Evolutionary conservation across 2,113 vertebrate genomes (phyloP).

Genomic region (Mustela nigripes): DNA sequence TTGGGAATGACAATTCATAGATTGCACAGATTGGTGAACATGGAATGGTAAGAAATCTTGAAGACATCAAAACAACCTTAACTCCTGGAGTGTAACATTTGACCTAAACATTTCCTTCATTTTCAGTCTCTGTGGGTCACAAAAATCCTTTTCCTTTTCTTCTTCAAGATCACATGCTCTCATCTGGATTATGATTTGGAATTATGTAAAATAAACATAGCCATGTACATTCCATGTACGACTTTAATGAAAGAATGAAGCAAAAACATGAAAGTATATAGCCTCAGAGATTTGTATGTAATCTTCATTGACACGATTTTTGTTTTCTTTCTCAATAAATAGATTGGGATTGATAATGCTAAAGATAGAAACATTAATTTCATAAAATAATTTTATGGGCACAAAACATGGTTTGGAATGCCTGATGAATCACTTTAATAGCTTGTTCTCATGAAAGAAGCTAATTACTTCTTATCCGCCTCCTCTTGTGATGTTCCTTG

Average conservation of each 20-base stretch:
- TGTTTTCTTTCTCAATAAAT: background rate
- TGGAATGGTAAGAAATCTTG: background rate
- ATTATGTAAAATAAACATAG: background rate
- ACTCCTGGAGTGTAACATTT: background rate
- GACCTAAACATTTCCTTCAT: background rate
- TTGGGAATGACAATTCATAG: background rate
- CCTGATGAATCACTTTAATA: background rate
- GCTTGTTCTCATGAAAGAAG: constrained; percentile 17
- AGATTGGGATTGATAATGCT: background rate
- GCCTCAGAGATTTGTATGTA: background rate
- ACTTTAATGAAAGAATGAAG: constrained; percentile 14
- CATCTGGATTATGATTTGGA: background rate
- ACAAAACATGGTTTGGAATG: background rate
- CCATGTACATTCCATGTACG: background rate
- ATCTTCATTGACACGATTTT: background rate
- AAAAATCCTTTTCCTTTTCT: background rate
- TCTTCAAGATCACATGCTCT: background rate
- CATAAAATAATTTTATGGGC: background rate
- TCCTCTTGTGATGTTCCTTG: constrained; percentile 33
- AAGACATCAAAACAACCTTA: background rate
- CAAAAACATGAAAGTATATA: background rate
- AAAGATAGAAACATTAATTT: background rate
- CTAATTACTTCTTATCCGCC: background rate
- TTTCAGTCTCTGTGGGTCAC: background rate
- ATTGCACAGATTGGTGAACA: background rate